Evolutionary conservation across 2,113 vertebrate genomes (phyloP).

Genomic region (Synodontis membranacea): DNA sequence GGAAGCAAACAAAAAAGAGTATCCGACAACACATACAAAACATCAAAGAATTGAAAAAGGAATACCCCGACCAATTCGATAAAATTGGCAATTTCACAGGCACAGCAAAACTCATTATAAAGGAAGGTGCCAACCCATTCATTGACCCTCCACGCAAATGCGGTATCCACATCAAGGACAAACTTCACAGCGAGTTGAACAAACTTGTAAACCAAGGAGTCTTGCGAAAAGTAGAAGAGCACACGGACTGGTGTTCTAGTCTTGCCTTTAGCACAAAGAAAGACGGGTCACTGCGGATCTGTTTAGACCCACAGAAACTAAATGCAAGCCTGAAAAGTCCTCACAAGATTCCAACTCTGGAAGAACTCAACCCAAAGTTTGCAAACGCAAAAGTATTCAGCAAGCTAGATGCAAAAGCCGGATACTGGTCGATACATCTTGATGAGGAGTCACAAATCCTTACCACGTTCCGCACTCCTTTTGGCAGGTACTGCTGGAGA

Average conservation of each 20-base stretch:
- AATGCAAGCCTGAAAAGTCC: not conserved
- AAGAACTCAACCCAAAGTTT: constrained; percentile 41
- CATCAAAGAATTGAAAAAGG: not conserved
- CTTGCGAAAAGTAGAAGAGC: not conserved
- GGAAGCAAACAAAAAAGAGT: not conserved
- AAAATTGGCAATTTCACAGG: not conserved
- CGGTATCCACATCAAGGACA: constrained; percentile 38
- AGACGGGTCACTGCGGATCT: not conserved
- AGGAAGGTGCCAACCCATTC: not conserved
- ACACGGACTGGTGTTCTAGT: constrained; percentile 38
- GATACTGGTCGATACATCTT: constrained; percentile 44
- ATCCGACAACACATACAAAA: not conserved
- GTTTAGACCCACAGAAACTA: not conserved
- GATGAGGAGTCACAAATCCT: constrained; percentile 35
- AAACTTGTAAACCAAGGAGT: not conserved
- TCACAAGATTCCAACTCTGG: constrained; percentile 32
- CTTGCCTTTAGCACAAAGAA: constrained; percentile 34
- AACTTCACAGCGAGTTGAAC: not conserved
- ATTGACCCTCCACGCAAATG: not conserved
- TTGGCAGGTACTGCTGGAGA: constrained; percentile 41
- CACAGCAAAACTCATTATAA: constrained; percentile 15
- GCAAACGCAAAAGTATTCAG: constrained; percentile 32
- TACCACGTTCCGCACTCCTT: constrained; percentile 20
- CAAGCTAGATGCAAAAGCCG: constrained; percentile 38
- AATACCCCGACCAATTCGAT: not conserved